phyloP scores from a whole-genome alignment of 2,888 invertebrate species.

The Ophion costatus region DNA sequence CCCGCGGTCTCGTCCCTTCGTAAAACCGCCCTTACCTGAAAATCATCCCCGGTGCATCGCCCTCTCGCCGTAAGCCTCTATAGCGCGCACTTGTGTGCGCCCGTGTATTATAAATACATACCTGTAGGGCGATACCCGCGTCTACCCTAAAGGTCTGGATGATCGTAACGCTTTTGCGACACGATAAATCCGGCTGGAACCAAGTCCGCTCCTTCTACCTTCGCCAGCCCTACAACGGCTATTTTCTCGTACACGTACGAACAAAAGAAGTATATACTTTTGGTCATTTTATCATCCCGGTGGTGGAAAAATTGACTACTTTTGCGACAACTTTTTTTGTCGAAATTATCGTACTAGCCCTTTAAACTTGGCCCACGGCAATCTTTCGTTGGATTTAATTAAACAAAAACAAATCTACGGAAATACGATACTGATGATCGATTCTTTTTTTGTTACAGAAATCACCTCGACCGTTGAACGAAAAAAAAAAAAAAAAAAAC shows the following conservation, averaged over 20 bases:
- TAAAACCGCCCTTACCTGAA: slow-evolving; percentile 82
- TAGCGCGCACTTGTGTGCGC: slow-evolving; percentile 30
- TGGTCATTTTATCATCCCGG: no score
- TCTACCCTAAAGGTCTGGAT: slow-evolving; percentile 62
- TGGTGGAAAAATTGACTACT: no score
- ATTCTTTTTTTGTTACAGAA: slow-evolving; percentile 75
- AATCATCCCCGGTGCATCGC: slow-evolving; percentile 78
- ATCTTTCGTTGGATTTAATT: neutral
- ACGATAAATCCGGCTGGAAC: slow-evolving; percentile 55
- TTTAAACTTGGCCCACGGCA: no score
- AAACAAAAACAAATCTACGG: neutral
- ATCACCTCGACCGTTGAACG: slow-evolving; percentile 28
- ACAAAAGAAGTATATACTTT: no score
- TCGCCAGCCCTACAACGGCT: neutral
- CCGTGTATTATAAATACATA: slow-evolving; percentile 41
- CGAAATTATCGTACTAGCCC: no score
- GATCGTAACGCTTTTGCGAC: slow-evolving; percentile 63
- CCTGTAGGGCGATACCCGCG: slow-evolving; percentile 55
- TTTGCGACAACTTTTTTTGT: no score
- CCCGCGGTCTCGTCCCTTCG: slow-evolving; percentile 70
- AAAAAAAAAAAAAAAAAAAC: neutral
- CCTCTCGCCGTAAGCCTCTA: slow-evolving; percentile 45
- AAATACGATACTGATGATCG: slow-evolving; percentile 36
- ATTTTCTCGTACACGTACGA: neutral
- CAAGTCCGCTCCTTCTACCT: slow-evolving; percentile 4